Evolutionary conservation across 1,140 invertebrate species (phyloP), one percentile per base, ranked within the genome.

Genomic region (Aphis craccivora): DNA sequence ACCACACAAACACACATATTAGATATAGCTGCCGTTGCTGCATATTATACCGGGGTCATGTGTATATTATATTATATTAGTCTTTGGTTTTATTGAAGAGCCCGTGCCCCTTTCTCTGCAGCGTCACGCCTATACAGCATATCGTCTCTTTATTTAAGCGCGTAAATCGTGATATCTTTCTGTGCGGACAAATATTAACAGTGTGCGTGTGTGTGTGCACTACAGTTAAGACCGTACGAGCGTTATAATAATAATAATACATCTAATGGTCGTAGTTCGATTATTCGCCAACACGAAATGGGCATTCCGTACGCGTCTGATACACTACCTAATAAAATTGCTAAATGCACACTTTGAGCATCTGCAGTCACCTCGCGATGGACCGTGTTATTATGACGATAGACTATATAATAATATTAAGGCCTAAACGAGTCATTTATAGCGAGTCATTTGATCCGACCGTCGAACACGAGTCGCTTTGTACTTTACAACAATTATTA

Each of bases 11-110:
- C 11, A 45, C 11, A 48, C 18, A 67, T 6, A 76, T n/a, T n/a
- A n/a, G n/a, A n/a, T n/a, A n/a, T n/a, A 76, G 30, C 60, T 67
- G 35, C 2, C 3, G 25, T 9, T 45, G 43, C 84, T 86, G 60
- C 60, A 76, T 76, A n/a, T 76, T n/a, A 76, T n/a, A 35, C 4
- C 60, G 84, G 43, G 84, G 43, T 86, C 40, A 86, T 11, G 60
- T 8, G 25, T 76, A n/a, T 76, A 76, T 20, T 76, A 14, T n/a
- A 20, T 51, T n/a, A 30, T n/a, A 76, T 22, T 25, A 25, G 43
- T 43, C 84, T 86, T 86, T 86, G 84, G 84, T 86, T 45, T 86
- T 86, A 86, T 86, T 43, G 40, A 86, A 86, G 40, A 86, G 37
- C 43, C 40, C 84, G 22, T 14, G 43, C 37, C 84, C 22, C 37